Percentiles rank a stretch among this genome's conserved stretches.
These are phyloP conservation scores for Spilosoma lubricipeda DNA, from an alignment of 2,888 invertebrate species.

Conservation along the genomic window DNA sequence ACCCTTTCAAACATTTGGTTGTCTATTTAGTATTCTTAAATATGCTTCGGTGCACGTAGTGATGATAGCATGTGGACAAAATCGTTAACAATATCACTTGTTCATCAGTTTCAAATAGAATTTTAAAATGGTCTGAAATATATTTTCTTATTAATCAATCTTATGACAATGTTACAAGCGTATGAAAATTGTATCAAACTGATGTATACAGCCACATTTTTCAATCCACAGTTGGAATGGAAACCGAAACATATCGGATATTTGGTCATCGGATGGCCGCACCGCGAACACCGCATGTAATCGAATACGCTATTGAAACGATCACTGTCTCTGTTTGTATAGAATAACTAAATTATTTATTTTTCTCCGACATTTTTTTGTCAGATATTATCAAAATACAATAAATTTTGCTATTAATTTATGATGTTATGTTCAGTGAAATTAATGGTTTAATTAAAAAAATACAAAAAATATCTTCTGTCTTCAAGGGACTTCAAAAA, in stretches of 20 bases:
- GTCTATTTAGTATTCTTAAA: too few species aligned
- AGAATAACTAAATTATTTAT: conserved; percentile 67
- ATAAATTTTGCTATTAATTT: neutral
- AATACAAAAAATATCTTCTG: neutral
- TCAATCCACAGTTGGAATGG: conserved; percentile 63
- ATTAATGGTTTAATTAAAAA: conserved; percentile 2
- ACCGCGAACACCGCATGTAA: conserved; percentile 71
- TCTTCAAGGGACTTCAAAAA: neutral
- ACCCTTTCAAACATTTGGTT: too few species aligned
- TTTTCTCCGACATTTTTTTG: conserved; percentile 41
- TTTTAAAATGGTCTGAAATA: neutral
- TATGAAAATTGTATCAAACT: conserved; percentile 1
- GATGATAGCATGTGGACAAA: too few species aligned
- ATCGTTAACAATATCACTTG: neutral
- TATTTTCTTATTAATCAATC: neutral
- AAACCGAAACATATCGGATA: conserved; percentile 67
- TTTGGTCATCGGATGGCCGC: conserved; percentile 68
- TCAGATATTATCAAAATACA: conserved; percentile 27
- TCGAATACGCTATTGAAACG: conserved; percentile 70
- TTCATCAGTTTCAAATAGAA: neutral
- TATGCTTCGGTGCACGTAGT: too few species aligned
- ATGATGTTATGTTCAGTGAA: neutral
- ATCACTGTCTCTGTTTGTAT: conserved; percentile 60
- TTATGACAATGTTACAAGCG: neutral
- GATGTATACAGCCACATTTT: conserved; percentile 54